Evolutionary conservation across 2,113 vertebrate species (phyloP).

Genomic region (Pionites leucogaster): DNA sequence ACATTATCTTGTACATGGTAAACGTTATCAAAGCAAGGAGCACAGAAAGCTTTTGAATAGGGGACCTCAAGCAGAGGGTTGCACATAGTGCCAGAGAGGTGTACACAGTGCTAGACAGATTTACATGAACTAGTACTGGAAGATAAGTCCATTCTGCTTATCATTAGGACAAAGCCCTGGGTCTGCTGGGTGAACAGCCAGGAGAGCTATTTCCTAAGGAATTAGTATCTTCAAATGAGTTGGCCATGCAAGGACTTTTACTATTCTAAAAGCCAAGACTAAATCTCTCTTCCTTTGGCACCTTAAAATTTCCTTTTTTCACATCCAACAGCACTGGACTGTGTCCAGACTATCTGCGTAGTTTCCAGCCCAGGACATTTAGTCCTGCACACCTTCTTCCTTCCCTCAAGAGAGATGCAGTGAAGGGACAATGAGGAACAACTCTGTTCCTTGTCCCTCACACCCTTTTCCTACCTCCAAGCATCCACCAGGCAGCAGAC

Average conservation of each 20-base stretch:
- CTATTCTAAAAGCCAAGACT: neutral
- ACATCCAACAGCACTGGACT: neutral
- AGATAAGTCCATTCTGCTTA: neutral
- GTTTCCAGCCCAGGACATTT: neutral
- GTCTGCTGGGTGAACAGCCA: neutral
- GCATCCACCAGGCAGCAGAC: neutral
- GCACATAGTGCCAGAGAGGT: neutral
- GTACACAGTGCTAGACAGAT: neutral
- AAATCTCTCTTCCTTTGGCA: neutral
- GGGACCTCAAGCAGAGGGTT: neutral
- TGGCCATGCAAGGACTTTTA: neutral
- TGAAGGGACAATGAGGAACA: neutral
- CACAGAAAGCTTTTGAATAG: neutral
- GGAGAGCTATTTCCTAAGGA: neutral
- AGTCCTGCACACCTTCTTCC: neutral
- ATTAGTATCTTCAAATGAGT: neutral
- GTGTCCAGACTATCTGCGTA: no score
- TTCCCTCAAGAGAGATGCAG: neutral
- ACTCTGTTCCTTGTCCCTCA: neutral
- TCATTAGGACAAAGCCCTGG: neutral
- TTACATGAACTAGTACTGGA: neutral
- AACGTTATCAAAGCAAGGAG: neutral
- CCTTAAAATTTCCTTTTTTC: neutral
- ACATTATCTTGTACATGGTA: neutral
- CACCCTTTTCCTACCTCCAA: neutral